phyloP scores from a whole-genome alignment of 2,113 vertebrate genomes.

The Butorides virescens region DNA sequence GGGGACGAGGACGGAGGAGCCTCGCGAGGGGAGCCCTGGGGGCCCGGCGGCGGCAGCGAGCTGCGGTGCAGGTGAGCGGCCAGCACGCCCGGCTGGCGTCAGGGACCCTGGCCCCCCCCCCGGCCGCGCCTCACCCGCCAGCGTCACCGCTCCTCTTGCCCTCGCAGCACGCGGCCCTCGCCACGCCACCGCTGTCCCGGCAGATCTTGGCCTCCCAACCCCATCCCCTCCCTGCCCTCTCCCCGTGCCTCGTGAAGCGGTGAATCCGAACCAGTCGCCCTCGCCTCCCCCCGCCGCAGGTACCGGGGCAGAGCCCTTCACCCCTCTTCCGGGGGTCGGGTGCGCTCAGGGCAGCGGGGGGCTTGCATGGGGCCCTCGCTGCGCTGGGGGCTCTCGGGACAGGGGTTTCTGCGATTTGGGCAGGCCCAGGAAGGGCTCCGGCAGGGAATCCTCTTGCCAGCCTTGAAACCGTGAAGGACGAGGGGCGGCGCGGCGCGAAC shows the following conservation, averaged over 20 bases:
- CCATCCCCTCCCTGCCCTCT: rapidly evolving
- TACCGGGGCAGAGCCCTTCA: neutral
- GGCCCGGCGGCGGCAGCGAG: rapidly evolving
- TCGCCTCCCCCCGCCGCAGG: neutral
- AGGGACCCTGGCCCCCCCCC: neutral
- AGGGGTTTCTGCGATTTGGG: rapidly evolving
- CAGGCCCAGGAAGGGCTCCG: neutral
- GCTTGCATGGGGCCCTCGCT: neutral
- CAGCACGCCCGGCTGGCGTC: rapidly evolving
- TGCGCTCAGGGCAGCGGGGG: neutral
- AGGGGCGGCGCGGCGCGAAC: rapidly evolving
- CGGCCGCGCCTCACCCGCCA: rapidly evolving
- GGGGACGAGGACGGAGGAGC: neutral
- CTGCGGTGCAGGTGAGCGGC: neutral
- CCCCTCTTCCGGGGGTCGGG: neutral
- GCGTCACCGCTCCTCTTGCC: neutral
- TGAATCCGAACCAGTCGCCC: neutral
- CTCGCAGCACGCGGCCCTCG: rapidly evolving
- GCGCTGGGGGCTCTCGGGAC: neutral
- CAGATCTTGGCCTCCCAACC: rapidly evolving
- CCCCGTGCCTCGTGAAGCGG: rapidly evolving
- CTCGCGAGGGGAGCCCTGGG: neutral
- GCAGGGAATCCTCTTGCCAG: neutral
- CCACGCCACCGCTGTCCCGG: neutral
- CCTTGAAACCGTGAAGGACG: rapidly evolving